Percentiles rank a stretch among this genome's conserved stretches.
phyloP scores from a whole-genome alignment of 2,797 vertebrate species.

The Syngnathus acus region DNA sequence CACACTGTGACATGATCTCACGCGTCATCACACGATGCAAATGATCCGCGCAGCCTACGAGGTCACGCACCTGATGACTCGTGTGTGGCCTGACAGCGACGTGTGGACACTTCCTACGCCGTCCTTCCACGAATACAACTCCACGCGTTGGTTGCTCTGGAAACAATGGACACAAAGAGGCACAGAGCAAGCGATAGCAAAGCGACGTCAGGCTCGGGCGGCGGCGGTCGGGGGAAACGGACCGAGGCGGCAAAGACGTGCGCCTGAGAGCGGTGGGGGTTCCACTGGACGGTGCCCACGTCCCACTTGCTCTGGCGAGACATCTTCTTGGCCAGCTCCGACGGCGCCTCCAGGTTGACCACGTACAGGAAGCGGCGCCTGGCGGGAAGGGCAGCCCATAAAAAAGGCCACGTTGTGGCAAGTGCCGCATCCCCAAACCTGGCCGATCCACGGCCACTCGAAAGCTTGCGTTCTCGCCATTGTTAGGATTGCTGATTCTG shows the following conservation, averaged over 20 bases:
- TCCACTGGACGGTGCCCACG: constrained; percentile 95
- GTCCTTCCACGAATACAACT: constrained; percentile 91
- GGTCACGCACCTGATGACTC: constrained; percentile 84
- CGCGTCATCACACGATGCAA: not conserved
- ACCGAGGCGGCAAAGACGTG: constrained; percentile 93
- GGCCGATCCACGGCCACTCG: too few species aligned
- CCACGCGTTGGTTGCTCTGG: constrained; percentile 94
- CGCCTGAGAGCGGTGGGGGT: constrained; percentile 79
- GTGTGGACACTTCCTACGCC: constrained; percentile 84
- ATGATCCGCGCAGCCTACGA: not conserved
- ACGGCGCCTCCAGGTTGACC: constrained; percentile 85
- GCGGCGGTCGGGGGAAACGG: constrained; percentile 32
- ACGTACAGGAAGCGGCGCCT: constrained; percentile 92
- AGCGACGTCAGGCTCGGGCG: not conserved
- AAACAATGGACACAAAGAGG: not conserved
- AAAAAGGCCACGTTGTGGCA: not conserved
- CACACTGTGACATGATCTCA: too few species aligned
- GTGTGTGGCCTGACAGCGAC: constrained; percentile 90
- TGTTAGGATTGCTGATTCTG: too few species aligned
- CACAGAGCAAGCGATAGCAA: not conserved
- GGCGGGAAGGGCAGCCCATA: constrained; percentile 1
- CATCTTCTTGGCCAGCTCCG: constrained; percentile 84
- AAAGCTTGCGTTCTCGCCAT: too few species aligned
- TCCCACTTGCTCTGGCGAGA: constrained; percentile 97
- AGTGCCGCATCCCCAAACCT: not conserved